Base-by-base conservation (phyloP, 2,888 invertebrate genomes). In the Lasioglossum malachurum region DNA sequence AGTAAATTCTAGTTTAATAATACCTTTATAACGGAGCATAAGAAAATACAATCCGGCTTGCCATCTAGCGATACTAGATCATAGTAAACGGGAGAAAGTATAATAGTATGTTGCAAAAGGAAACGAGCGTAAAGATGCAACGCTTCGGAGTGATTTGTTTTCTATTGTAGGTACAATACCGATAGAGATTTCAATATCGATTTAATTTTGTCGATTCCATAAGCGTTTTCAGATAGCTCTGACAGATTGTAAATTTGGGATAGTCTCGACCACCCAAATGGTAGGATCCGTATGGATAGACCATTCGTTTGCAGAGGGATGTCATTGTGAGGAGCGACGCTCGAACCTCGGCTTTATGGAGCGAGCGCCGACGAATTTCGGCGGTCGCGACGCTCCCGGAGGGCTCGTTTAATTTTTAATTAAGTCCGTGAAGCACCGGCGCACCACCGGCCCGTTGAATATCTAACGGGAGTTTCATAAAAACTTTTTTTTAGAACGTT, bases 351-450 rank as follows among this genome's bases (percentile, higher is more conserved):
- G 77, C 79, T 90, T 91, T 88, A 89, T 84, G 82, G 83, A 78
- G 72, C 87, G 84, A 78, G 75, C 89, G 85, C 74, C 87, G 83
- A 82, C 86, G 83, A 90, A 91, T 86, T 91, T 91, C 86, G 84
- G 88, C 83, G 83, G 77, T 79, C 85, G 83, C 91, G 84, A 83
- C 84, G 75, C 76, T 87, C 91, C 86, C 90, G 35, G 80, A 78
- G 88, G 91, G 78, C 87, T 90, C 91, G 88, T 91, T 91, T 91
- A 91, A 91, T 91, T 91, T 91, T 91, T 91, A 91, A 91, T 91
- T 90, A 91, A 91, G 84, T 84, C 86, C 86, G 80, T 57, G 78
- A 80, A 84, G 74, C 75, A 72, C 76, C 53, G 38, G 75, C 73
- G 57, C 67, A 74, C 73, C 46, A 74, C 73, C 46, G 67, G 71